Evolutionary conservation across 1,140 invertebrate species (phyloP), one percentile per base, ranked within the genome.

Genomic region (Temnothorax longispinosus): DNA sequence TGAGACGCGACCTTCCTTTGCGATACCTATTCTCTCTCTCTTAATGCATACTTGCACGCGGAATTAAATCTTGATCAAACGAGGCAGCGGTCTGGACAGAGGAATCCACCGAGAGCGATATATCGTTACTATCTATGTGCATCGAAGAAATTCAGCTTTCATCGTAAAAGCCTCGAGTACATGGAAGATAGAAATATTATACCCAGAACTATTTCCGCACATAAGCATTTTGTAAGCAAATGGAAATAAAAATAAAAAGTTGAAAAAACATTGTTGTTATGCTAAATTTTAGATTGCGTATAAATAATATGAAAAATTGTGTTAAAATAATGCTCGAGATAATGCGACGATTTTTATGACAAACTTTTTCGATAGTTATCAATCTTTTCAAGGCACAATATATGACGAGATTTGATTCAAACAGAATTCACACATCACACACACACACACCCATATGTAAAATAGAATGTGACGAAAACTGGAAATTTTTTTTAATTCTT

Each of bases 1-100:
- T 82, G 88, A 89, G 75, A 85, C 44, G 38, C 56, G 52, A 11
- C n/a, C 32, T 85, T 44, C 21, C 52, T 56, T 62, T 32, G 44
- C 35, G 11, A 32, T 50, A 27, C 27, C 27, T 27, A 15, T 47
- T n/a, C 35, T 52, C 44, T 52, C 44, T 18, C 44, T 50, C 38
- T 50, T 56, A 80, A 80, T 67, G 62, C 62, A 67, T 80, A 80
- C 18, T 64, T 78, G 44, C n/a, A 56, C 32, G 6, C 58, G n/a
- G 13, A 80, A 80, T 65, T 80, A 47, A 80, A 80, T 80, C 77
- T 67, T 67, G 50, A 67, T 69, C 60, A 67, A 54, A 52, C 32
- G 62, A 69, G 6, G 35, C 10, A 38, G 38, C 27, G 44, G 72
- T 58, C 72, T 50, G 2, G 3, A 5, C 44, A 41, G n/a, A 54